Conservation (phyloP, 2,797 vertebrate species). For the Rhincodon typus region DNA sequence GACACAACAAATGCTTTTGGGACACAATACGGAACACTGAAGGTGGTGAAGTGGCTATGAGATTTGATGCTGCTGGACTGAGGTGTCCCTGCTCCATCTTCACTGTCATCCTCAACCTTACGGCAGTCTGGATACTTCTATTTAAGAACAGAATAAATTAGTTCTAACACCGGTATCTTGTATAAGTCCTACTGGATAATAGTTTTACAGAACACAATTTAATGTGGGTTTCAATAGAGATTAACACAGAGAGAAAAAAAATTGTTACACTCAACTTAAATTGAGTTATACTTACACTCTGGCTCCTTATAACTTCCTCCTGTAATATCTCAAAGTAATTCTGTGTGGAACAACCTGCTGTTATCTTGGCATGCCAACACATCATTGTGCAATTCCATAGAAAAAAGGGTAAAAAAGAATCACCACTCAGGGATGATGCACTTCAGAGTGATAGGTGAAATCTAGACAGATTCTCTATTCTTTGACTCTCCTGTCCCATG, state of each 20-base stretch:
- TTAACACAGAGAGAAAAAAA: constrained; percentile 35
- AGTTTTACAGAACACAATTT: not conserved
- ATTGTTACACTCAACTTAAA: constrained; percentile 36
- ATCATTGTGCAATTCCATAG: constrained; percentile 48
- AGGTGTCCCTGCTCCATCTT: constrained; percentile 42
- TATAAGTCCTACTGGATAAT: not conserved
- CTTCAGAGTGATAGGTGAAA: constrained; percentile 38
- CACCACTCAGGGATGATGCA: not conserved
- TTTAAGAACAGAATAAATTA: constrained; percentile 36
- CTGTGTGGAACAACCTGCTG: constrained; percentile 45
- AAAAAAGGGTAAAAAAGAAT: constrained; percentile 38
- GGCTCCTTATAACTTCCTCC: constrained; percentile 54
- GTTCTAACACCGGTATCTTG: not conserved
- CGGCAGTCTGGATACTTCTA: constrained; percentile 49
- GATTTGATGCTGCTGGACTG: constrained; percentile 41
- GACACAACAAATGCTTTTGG: constrained; percentile 54
- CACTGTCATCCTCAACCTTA: constrained; percentile 45
- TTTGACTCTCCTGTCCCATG: constrained; percentile 36
- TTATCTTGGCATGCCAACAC: constrained; percentile 44
- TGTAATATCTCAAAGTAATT: constrained; percentile 58
- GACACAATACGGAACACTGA: constrained; percentile 44
- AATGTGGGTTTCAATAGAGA: not conserved
- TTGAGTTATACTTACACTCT: constrained; percentile 38
- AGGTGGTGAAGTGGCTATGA: constrained; percentile 43
- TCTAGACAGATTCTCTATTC: constrained; percentile 33